A percentile compares a stretch with the other conserved stretches of the same genome.
These are phyloP conservation scores for Zaprionus inermis DNA, from an alignment of 1,140 invertebrate genomes.

Conservation along the genomic window DNA sequence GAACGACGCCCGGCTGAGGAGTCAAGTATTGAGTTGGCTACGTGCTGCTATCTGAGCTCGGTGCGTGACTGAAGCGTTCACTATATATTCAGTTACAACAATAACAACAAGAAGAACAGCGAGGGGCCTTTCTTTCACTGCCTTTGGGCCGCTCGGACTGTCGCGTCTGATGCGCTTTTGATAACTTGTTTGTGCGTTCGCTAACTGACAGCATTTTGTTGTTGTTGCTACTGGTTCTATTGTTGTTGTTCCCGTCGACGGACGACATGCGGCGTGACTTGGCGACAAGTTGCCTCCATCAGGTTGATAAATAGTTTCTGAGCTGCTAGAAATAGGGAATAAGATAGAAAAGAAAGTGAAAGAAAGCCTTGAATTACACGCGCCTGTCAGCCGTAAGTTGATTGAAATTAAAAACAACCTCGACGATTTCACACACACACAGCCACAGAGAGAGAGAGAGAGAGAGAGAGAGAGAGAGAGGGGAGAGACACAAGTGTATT, in stretches of 20 bases:
- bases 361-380: constrained; percentile 52
- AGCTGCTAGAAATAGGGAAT: neutral
- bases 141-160: constrained; percentile 44
- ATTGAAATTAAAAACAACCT: constrained; percentile 65
- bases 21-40: constrained; percentile 47
- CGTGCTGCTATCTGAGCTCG: constrained; percentile 62
- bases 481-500: constrained; percentile 8
- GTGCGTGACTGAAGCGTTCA: constrained; percentile 58
- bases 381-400: constrained; percentile 44
- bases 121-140: constrained; percentile 25
- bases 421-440: constrained; percentile 33
- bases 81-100: constrained; percentile 17
- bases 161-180: constrained; percentile 72
- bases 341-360: neutral
- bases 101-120: constrained; percentile 13
- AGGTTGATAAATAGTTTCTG: constrained; percentile 49
- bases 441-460: neutral
- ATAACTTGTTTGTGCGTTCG: constrained; percentile 69
- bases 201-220: constrained; percentile 35
- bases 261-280: constrained; percentile 35
- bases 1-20: constrained; percentile 7
- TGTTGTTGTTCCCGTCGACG: constrained; percentile 7
- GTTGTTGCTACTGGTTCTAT: constrained; percentile 37
- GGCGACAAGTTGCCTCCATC: constrained; percentile 47
- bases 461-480: neutral